Evolutionary conservation across 2,888 invertebrate genomes (phyloP), one percentile per base, ranked within the genome.

Genomic region (Metacarcinus magister): DNA sequence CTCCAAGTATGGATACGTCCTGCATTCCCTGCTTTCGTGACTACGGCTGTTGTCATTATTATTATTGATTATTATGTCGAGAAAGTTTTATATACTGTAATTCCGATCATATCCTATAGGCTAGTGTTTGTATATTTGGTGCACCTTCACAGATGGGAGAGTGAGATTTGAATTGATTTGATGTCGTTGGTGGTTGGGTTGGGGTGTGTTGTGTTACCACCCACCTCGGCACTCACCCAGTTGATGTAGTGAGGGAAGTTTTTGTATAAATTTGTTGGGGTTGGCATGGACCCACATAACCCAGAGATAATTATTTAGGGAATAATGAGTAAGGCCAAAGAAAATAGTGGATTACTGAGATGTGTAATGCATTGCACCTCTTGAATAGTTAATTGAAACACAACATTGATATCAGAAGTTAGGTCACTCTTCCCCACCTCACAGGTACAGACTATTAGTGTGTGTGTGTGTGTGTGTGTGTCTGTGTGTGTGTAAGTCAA

Each of bases 101-200:
- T 87, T 87, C 32, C 28, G 82, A 87, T 87, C 82, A 87, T 87
- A 87, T 87, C 82, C 32, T 87, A 32, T 87, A 87, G 82, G 32
- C 82, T 87, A 87, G 82, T 87, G 82, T 87, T 87, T 87, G 82
- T 87, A 87, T 32, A 87, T 87, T 87, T 87, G 82, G 32, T 87
- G 82, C 82, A 87, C 82, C 82, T 87, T 87, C 8, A 23, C 32
- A 10, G 82, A 39, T 87, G 82, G 82, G 3, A 10, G 75, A 87
- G 82, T 32, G 82, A 75, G n/a, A n/a, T 75, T 75, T 75, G 67
- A 7, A 75, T 75, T 75, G 67, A 75, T 75, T 75, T 75, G 32
- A 16, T 32, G 82, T 13, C 2, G 2, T 87, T 13, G 28, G 82
- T 28, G 82, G 82, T 39, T 28, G 32, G 32, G 82, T 13, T 19